Evolutionary conservation across 2,888 invertebrate species (phyloP), one percentile per base, ranked within the genome.

Genomic region (Exocentrus adspersus): DNA sequence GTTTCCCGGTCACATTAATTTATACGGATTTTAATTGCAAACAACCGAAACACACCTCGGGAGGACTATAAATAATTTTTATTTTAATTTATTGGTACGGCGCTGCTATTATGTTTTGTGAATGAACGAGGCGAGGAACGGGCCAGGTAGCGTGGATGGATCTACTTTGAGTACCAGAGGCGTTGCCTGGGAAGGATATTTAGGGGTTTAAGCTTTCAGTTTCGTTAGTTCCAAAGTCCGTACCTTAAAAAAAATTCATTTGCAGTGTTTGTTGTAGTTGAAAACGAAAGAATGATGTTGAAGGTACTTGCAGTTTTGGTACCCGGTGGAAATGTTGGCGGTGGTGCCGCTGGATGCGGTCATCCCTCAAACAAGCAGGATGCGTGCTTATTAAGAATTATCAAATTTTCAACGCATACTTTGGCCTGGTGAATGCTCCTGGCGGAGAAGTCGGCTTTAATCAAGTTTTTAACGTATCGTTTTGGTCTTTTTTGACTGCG

Each of bases 381-480:
- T 81, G 76, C 77, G 73, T 72, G 80, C 77, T 79, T 79, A 79
- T 80, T 80, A 80, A 75, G 67, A 76, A 79, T 81, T 79, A 81
- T 78, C 79, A 78, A 80, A 80, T 81, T 81, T 79, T 80, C 79
- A 79, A 80, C 79, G 80, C 79, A 80, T 79, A 76, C 76, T 78
- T 78, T 71, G 68, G 64, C 70, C 71, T 67, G 45, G 46, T 30
- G 52, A 41, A 42, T 61, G 56, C 60, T 63, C n/a, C 48, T 43
- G 62, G 60, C 64, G 61, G 57, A 71, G 62, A 64, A 68, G 62
- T 74, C 73, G 72, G 68, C 67, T 61, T 56, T 60, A 67, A 64
- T 65, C 68, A 67, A 71, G 67, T 73, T 68, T 72, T 73, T 66
- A 72, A 72, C 63, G 61, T 64, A 53, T 68, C 66, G 69, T 66